phyloP scores from a whole-genome alignment of 1,140 invertebrate species.

The Apis cerana region DNA sequence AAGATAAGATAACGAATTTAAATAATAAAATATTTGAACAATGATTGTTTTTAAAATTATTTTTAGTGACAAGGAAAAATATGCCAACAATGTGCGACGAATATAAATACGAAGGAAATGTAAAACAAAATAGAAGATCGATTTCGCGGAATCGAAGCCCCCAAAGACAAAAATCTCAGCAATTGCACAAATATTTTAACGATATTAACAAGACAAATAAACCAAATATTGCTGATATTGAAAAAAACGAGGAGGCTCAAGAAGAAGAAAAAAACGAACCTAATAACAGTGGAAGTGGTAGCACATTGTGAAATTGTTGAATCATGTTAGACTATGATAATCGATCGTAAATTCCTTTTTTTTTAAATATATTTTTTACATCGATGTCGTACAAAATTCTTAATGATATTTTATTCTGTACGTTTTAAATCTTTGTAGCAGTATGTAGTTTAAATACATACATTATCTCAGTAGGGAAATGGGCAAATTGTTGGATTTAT shows the following conservation, averaged over 20 bases:
- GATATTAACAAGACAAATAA: conserved; percentile 6
- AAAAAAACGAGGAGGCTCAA: neutral
- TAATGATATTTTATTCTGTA: neutral
- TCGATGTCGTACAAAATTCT: neutral
- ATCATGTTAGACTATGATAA: no score
- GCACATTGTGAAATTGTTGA: conserved; percentile 25
- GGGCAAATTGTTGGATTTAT: no score
- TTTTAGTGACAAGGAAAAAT: conserved; percentile 5
- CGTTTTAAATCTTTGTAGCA: neutral
- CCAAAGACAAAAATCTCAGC: conserved; percentile 13
- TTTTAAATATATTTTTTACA: neutral
- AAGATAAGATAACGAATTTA: no score
- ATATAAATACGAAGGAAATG: neutral
- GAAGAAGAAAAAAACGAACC: neutral
- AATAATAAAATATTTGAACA: neutral
- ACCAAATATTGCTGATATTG: neutral
- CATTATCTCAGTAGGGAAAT: neutral
- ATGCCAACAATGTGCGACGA: conserved; percentile 9
- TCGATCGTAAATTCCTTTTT: neutral
- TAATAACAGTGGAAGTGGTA: conserved; percentile 49
- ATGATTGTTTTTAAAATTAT: no score
- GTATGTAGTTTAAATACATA: neutral
- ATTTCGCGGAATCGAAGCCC: neutral
- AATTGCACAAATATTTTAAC: conserved; percentile 13
- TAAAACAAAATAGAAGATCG: conserved; percentile 23